Conservation (phyloP, 2,113 vertebrate genomes). For the Chaetorhynchus papuensis region DNA sequence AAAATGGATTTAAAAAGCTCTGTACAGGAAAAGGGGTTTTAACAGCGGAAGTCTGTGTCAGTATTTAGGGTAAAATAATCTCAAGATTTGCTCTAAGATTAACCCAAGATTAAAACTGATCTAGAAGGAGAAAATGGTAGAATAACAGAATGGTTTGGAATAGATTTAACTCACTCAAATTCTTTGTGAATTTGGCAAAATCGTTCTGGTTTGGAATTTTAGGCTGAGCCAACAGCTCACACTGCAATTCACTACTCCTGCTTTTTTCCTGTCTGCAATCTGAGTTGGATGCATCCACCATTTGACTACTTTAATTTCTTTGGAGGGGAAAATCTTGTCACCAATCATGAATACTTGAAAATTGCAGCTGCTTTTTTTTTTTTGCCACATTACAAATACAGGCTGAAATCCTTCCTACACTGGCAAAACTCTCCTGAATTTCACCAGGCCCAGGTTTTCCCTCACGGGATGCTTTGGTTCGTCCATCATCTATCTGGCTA, state of each 20-base stretch:
- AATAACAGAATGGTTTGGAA: background rate
- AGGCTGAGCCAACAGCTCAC: background rate
- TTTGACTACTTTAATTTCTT: background rate
- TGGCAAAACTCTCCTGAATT: background rate
- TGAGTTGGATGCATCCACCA: background rate
- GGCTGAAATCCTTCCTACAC: background rate
- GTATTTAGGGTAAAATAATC: background rate
- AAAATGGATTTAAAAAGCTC: background rate
- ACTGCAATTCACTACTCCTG: background rate
- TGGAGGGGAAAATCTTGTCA: background rate
- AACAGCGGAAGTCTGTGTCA: background rate
- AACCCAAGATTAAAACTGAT: background rate
- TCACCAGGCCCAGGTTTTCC: background rate
- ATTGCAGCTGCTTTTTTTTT: background rate
- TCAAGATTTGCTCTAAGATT: background rate
- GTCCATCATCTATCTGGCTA: background rate
- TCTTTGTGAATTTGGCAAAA: background rate
- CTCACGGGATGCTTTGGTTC: fast-evolving
- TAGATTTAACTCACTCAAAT: background rate
- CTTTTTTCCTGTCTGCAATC: background rate
- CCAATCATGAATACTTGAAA: background rate
- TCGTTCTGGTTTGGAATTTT: background rate
- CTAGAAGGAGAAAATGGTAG: background rate
- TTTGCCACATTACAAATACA: background rate
- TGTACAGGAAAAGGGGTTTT: background rate